Evolutionary conservation across 37 sponge, comb jelly and placozoan species (phyloP).

Genomic region (Ephydatia muelleri): DNA sequence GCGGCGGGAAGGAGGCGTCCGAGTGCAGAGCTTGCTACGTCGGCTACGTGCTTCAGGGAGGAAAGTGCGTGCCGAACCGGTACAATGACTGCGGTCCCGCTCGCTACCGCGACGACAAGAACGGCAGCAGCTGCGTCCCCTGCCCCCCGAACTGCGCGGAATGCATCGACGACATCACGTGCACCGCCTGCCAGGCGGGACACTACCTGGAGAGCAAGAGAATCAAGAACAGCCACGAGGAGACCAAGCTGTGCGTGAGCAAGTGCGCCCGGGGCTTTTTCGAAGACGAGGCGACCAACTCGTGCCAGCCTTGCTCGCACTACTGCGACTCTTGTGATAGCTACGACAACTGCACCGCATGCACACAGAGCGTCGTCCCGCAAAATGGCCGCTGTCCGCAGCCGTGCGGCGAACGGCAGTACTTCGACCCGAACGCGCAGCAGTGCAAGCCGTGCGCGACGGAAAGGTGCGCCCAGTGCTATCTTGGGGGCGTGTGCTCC

Average conservation of each 20-base stretch:
- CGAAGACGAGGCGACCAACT: background rate
- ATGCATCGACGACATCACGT: conserved; percentile 38
- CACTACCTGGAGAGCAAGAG: background rate
- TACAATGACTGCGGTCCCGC: conserved; percentile 9
- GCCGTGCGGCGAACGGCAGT: conserved; percentile 37
- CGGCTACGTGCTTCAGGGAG: conserved; percentile 1
- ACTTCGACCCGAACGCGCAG: conserved; percentile 15
- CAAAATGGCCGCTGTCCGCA: conserved; percentile 31
- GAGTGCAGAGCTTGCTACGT: conserved; percentile 44
- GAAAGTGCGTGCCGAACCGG: conserved; percentile 2
- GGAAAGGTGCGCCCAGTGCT: conserved; percentile 20
- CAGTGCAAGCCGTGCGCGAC: conserved; percentile 40
- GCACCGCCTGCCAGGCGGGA: background rate
- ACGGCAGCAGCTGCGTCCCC: background rate
- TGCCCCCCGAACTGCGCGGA: conserved; percentile 28
- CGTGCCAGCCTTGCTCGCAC: conserved; percentile 17
- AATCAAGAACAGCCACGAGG: conserved; percentile 2
- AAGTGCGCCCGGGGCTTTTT: conserved; percentile 26
- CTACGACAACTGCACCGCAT: conserved; percentile 14
- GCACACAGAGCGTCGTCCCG: conserved; percentile 13
- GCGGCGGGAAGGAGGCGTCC: conserved; percentile 32
- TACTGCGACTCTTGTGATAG: conserved; percentile 26
- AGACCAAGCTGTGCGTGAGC: background rate
- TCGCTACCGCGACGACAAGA: conserved; percentile 24
- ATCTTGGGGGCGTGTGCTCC: conserved; percentile 17